Evolutionary conservation across 2,113 vertebrate genomes (phyloP).

Genomic region (Tupaia chinensis): DNA sequence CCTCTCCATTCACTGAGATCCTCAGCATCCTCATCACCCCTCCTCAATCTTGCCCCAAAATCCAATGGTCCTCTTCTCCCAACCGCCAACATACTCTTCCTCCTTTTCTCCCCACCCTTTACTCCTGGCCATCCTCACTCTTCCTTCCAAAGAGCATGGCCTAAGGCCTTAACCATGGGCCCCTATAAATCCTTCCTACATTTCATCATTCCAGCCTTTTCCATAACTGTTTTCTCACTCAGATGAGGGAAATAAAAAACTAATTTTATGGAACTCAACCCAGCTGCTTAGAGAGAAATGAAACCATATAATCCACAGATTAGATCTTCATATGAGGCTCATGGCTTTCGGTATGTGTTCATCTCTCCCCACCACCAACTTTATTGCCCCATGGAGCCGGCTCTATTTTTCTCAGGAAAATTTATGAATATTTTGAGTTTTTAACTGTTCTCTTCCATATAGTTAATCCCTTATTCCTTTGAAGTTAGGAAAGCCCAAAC

Average conservation of each 20-base stretch:
- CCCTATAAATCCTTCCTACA: conserved; percentile 49
- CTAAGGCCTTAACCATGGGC: neutral
- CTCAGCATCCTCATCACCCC: neutral
- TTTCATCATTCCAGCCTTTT: conserved; percentile 28
- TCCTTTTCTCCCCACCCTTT: neutral
- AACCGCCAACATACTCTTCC: neutral
- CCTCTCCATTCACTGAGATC: neutral
- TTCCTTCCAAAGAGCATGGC: conserved; percentile 19
- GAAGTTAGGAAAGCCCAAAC: conserved; percentile 57
- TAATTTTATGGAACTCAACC: conserved; percentile 61
- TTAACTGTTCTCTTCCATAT: conserved; percentile 64
- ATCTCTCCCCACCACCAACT: conserved; percentile 51
- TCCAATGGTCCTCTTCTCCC: neutral
- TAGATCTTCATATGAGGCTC: conserved; percentile 40
- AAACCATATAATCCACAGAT: conserved; percentile 42
- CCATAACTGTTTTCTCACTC: conserved; percentile 56
- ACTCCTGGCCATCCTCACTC: neutral
- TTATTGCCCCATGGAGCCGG: conserved; percentile 56
- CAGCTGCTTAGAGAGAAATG: conserved; percentile 63
- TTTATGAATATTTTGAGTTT: conserved; percentile 64
- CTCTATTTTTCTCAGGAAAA: conserved; percentile 60
- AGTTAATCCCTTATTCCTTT: conserved; percentile 65
- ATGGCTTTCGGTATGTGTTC: conserved; percentile 20
- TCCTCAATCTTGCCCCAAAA: neutral
- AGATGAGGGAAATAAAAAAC: conserved; percentile 56